Evolutionary conservation across 2,113 vertebrate species (phyloP).

Genomic region (Pluvialis apricaria): DNA sequence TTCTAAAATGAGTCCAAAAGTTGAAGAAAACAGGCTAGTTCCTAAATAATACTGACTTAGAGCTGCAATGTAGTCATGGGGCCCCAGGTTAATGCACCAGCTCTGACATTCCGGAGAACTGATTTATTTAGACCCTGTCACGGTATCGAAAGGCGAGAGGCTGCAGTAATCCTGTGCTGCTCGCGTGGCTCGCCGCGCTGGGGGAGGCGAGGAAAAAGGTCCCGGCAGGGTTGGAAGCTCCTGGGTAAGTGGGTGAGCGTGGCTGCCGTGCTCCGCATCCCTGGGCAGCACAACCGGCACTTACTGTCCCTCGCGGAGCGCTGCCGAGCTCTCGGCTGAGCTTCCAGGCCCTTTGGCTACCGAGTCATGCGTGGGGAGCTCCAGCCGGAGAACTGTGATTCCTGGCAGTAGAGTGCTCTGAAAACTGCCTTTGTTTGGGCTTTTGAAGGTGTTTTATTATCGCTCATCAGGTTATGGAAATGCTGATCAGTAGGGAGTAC

Average conservation of each 20-base stretch:
- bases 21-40: background rate
- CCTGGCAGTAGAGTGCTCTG: background rate
- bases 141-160: background rate
- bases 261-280: rapidly evolving
- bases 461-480: background rate
- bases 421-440: background rate
- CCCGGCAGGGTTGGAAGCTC: background rate
- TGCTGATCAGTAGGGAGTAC: background rate
- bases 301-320: rapidly evolving
- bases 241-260: rapidly evolving
- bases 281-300: rapidly evolving
- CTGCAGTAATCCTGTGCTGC: background rate
- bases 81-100: background rate
- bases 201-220: background rate
- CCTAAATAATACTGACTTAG: background rate
- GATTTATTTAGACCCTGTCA: background rate
- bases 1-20: background rate
- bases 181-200: rapidly evolving
- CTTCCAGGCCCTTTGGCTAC: background rate
- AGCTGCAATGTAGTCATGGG: background rate
- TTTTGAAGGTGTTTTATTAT: background rate
- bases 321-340: background rate
- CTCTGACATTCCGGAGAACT: background rate
- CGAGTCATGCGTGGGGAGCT: background rate
- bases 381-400: background rate